phyloP scores from a whole-genome alignment of 2,888 invertebrate species.

The Lycia hirtaria region DNA sequence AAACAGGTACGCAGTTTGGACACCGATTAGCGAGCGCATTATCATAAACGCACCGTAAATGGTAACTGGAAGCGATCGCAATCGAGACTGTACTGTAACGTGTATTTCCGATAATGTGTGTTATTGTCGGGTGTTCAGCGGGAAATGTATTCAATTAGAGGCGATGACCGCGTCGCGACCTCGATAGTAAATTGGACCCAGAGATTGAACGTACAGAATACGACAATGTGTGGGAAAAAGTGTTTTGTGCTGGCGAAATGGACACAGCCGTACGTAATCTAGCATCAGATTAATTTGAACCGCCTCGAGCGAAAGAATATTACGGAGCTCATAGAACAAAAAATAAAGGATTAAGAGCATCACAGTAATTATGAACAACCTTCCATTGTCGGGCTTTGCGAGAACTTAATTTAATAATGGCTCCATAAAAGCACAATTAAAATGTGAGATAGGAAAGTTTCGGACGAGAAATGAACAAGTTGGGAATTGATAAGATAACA shows the following conservation, averaged over 20 bases:
- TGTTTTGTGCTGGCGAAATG: slow-evolving; percentile 42
- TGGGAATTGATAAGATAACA: neutral
- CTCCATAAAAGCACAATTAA: slow-evolving; percentile 10
- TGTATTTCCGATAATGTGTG: slow-evolving; percentile 34
- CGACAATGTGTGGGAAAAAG: slow-evolving; percentile 50
- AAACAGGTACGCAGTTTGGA: slow-evolving; percentile 57
- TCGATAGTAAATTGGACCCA: slow-evolving; percentile 55
- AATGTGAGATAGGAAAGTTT: neutral
- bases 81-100: slow-evolving; percentile 11
- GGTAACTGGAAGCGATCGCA: slow-evolving; percentile 30
- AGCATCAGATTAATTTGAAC: slow-evolving; percentile 67
- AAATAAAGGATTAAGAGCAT: slow-evolving; percentile 52
- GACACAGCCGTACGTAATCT: slow-evolving; percentile 56
- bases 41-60: slow-evolving; percentile 30
- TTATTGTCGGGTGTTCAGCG: slow-evolving; percentile 37
- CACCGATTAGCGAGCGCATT: slow-evolving; percentile 48
- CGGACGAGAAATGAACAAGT: neutral
- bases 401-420: slow-evolving; percentile 22
- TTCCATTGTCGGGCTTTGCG: slow-evolving; percentile 23
- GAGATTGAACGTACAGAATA: slow-evolving; percentile 36
- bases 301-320: slow-evolving; percentile 56
- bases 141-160: slow-evolving; percentile 52
- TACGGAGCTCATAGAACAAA: slow-evolving; percentile 46
- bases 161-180: slow-evolving; percentile 51
- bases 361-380: slow-evolving; percentile 42